These are phyloP conservation scores for Cettia cetti DNA, from an alignment of 2,113 vertebrate genomes.

Conservation along the genomic window DNA sequence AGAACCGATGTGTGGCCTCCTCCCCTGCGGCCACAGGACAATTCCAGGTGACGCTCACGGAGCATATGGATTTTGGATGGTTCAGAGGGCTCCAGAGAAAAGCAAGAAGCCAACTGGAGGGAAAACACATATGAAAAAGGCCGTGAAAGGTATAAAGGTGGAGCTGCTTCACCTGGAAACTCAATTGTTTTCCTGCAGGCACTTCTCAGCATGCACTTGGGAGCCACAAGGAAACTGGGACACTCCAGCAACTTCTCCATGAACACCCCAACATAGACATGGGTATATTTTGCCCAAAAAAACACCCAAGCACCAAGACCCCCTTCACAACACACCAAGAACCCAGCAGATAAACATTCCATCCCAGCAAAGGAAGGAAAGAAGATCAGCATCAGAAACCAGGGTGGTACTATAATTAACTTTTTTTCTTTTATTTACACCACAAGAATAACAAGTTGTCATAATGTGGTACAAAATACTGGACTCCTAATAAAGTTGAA, in stretches of 20 bases:
- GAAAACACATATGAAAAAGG: not conserved
- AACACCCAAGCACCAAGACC: accelerated
- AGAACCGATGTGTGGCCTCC: not conserved
- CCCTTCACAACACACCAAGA: not conserved
- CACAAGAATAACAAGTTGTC: constrained; percentile 82
- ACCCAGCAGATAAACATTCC: not conserved
- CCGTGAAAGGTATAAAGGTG: not conserved
- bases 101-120: not conserved
- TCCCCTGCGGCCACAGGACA: not conserved
- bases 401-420: constrained; percentile 66
- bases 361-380: not conserved
- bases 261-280: accelerated
- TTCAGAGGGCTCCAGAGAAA: not conserved
- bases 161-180: not conserved
- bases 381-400: constrained; percentile 24
- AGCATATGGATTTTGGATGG: not conserved
- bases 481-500: constrained; percentile 77
- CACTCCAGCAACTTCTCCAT: not conserved
- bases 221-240: not conserved
- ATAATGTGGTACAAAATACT: constrained; percentile 79
- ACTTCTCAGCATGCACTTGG: accelerated
- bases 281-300: not conserved
- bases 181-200: not conserved
- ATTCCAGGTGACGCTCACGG: not conserved
- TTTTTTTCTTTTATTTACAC: constrained; percentile 84